Conservation (phyloP, 2,797 vertebrate species). For the Acanthis flammea region DNA sequence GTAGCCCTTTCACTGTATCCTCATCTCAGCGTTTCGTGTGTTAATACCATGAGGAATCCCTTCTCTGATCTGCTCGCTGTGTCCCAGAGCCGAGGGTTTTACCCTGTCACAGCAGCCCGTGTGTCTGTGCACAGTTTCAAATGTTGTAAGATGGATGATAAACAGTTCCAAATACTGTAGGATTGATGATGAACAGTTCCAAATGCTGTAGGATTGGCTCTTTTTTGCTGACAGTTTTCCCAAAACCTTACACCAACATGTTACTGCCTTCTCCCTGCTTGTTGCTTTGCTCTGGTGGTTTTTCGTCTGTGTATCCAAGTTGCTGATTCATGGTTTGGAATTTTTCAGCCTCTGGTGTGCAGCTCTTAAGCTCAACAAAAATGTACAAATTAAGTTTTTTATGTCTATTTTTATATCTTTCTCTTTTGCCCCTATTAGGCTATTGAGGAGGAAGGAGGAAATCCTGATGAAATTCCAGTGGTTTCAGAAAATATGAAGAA, state of each 20-base stretch:
- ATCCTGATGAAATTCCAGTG: constrained; percentile 91
- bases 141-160: no score
- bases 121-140: no score
- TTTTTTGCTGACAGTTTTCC: neutral
- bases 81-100: neutral
- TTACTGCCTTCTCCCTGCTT: neutral
- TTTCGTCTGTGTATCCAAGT: accelerated
- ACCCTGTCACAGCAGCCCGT: accelerated
- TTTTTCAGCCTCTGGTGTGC: neutral
- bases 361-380: neutral
- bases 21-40: accelerated
- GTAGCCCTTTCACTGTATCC: accelerated
- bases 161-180: neutral
- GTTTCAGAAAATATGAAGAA: neutral
- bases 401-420: neutral
- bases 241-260: accelerated
- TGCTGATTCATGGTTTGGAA: neutral
- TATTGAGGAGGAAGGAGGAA: constrained; percentile 94
- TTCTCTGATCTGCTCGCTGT: neutral
- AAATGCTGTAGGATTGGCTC: neutral
- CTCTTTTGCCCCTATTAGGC: constrained; percentile 74
- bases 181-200: neutral
- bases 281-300: neutral
- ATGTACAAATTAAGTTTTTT: accelerated
- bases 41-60: accelerated